Conservation (phyloP, 2,797 vertebrate species). For the Hippopotamyrus pictus region DNA sequence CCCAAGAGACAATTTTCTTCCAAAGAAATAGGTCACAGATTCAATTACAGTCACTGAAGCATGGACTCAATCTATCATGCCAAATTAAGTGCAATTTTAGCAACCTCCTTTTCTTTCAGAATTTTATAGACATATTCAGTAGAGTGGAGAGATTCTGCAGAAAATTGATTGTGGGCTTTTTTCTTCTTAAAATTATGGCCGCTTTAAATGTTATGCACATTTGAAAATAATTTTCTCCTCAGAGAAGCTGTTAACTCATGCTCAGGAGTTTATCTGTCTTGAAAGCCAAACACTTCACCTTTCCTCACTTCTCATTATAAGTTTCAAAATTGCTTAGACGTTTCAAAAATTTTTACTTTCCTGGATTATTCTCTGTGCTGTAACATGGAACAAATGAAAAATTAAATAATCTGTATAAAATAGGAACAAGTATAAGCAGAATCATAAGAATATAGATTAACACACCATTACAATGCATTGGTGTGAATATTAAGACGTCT, state of each 20-base stretch:
- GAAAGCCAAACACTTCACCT: conserved; percentile 38
- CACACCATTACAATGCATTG: neutral
- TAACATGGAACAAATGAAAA: neutral
- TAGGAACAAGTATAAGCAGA: neutral
- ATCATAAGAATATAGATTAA: neutral
- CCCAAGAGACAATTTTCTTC: conserved; percentile 98
- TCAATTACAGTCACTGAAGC: conserved; percentile 99
- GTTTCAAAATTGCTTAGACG: conserved; percentile 43
- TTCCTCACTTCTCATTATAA: conserved; percentile 48
- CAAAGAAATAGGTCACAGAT: conserved; percentile 99
- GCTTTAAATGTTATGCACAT: conserved; percentile 58
- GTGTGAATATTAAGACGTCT: neutral
- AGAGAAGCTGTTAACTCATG: conserved; percentile 50
- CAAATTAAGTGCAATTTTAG: conserved; percentile 99
- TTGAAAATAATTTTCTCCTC: conserved; percentile 50
- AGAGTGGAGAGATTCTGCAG: conserved; percentile 83
- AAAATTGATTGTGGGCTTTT: conserved; percentile 70
- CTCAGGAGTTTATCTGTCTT: conserved; percentile 50
- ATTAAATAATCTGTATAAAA: neutral
- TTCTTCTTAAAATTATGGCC: conserved; percentile 47
- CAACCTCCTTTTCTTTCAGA: conserved; percentile 99
- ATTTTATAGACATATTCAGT: conserved; percentile 98
- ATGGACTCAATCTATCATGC: conserved; percentile 99
- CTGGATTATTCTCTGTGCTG: neutral
- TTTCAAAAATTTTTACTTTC: conserved; percentile 21